Evolutionary conservation across 2,888 invertebrate species (phyloP), one percentile per base, ranked within the genome.

Genomic region (Drosophila parthenogenetica): DNA sequence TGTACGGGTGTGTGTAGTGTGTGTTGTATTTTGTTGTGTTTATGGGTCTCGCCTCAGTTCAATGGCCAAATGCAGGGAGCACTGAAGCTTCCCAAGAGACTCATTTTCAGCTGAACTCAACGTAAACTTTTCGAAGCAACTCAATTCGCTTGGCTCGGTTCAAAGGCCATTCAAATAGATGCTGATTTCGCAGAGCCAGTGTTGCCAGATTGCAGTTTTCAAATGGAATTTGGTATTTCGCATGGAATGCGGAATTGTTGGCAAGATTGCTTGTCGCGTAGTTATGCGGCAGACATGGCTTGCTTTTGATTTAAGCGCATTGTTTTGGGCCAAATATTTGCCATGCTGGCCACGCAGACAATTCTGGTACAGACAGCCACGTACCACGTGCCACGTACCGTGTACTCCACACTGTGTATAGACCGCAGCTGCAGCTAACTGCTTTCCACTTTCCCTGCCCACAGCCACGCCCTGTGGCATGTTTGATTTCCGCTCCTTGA

Each of bases 291-390:
- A 79, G 85, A 82, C 80, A 76, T 85, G 79, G 77, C 76, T 75
- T 53, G 86, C 84, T 85, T 85, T 88, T 88, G 85, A 85, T 85
- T 85, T 85, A 85, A 85, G 85, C 78, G 87, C 78, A 78, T 86
- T 88, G 85, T 88, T 29, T 88, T 88, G 81, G 60, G 73, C 77
- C 83, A 86, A 85, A 86, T 86, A 80, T 86, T 88, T 85, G 88
- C 76, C 76, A 86, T 86, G 89, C 89, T 72, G 89, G 85, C 81
- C 86, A 86, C 86, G 86, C 84, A 87, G 84, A 79, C 72, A 70
- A 77, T 64, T n/a, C n/a, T n/a, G n/a, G n/a, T 75, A 81, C 79
- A 81, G 81, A 73, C 79, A 64, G 83, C 74, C 83, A 85, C 74
- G 79, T 73, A 69, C 63, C 49, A 70, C 54, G 61, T 32, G 42